Evolutionary conservation across 2,113 vertebrate species (phyloP), one percentile per base, ranked within the genome.

Genomic region (Raphicerus campestris): DNA sequence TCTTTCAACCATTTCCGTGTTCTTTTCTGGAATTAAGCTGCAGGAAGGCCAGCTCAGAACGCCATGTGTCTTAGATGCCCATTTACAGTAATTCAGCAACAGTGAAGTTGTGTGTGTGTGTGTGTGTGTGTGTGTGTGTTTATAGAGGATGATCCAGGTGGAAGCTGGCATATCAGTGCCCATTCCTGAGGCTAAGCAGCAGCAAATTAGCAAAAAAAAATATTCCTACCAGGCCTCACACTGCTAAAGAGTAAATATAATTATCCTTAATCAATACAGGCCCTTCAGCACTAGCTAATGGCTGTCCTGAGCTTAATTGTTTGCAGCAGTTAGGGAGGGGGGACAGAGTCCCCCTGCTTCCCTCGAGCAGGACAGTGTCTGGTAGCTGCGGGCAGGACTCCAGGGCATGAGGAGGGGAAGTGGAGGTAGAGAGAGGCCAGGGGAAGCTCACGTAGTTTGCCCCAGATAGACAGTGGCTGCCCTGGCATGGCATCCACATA

Each of bases 221-320:
- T 86, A 96, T 93, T 95, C 96, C 88, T 96, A 82, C 87, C 92
- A 80, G 82, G 92, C 77, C 94, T 95, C 97, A 95, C 78, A 96
- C 85, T 97, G 95, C 95, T 94, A 45, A 95, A 98, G 94, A 97
- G 96, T 97, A 98, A 98, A 98, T 97, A 97, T 80, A 98, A 98
- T 98, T 97, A 97, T 94, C 91, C 94, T 96, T 97, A 97, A 98
- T 98, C 97, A 98, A 98, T 98, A 97, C 77, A 77, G 95, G 95
- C 92, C 97, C 95, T 97, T 97, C 96, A 96, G 95, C 73, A 56
- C 66, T 58, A 61, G 95, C 77, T 97, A 96, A 97, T 70, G 93
- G 97, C 90, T 60, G 94, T 96, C 85, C 93, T 96, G 96, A 88
- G 95, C 82, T 73, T 97, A 97, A 97, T 91, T 95, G 97, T 98